A percentile compares a stretch with the other conserved stretches of the same genome.
phyloP scores from a whole-genome alignment of 2,113 vertebrate genomes.

The Pipa parva region DNA sequence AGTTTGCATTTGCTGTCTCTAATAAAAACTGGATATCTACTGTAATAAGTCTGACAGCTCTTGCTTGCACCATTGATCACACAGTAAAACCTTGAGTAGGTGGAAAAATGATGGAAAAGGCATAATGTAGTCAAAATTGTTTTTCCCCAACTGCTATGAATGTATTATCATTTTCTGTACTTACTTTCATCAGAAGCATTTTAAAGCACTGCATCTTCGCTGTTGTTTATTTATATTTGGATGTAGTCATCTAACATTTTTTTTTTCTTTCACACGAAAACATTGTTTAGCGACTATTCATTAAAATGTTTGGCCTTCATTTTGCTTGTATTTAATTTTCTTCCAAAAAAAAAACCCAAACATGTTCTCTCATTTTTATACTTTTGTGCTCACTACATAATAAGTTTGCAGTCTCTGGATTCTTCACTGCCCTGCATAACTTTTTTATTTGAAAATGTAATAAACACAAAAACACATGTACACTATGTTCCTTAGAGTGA shows the following conservation, averaged over 20 bases:
- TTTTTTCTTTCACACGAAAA: slow-evolving; percentile 4
- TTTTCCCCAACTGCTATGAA: background rate
- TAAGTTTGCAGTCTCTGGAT: no score
- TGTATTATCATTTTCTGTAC: background rate
- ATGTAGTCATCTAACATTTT: slow-evolving; percentile 13
- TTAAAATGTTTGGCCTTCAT: no score
- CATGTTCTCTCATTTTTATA: no score
- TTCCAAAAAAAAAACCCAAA: no score
- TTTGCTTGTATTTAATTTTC: no score
- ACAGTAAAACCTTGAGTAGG: background rate
- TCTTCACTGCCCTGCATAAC: no score
- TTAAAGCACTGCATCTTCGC: background rate
- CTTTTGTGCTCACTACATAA: no score
- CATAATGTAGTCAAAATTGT: background rate
- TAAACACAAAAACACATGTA: no score
- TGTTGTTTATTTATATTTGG: background rate
- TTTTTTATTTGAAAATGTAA: no score
- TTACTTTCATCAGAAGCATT: background rate
- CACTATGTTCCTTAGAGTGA: no score
- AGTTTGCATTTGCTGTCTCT: background rate
- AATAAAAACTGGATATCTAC: background rate
- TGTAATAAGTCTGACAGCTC: background rate
- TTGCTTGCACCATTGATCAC: background rate
- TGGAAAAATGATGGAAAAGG: background rate
- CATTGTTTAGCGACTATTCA: background rate